Conservation (phyloP, 2,113 vertebrate species). For the Corvus moneduloides region DNA sequence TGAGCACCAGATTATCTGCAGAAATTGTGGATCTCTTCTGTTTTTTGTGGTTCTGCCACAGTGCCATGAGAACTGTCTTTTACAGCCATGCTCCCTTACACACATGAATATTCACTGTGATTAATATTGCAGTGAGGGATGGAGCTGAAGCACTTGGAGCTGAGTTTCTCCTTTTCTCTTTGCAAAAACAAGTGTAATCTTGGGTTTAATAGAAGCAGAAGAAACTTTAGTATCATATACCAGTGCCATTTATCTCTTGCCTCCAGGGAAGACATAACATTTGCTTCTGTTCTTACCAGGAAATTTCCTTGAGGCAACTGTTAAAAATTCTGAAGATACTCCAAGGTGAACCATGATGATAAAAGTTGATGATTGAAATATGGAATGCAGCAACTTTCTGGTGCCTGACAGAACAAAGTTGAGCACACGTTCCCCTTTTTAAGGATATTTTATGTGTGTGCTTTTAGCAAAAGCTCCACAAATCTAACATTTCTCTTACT, state of each 20-base stretch:
- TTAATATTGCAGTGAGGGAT: background rate
- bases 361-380: constrained; percentile 7
- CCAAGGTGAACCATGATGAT: constrained; percentile 27
- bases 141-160: background rate
- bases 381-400: background rate
- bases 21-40: background rate
- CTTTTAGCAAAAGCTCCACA: background rate
- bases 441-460: background rate
- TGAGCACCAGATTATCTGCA: background rate
- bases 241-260: constrained; percentile 21
- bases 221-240: background rate
- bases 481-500: background rate
- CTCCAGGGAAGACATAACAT: constrained; percentile 27
- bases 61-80: background rate
- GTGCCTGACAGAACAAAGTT: background rate
- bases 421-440: background rate
- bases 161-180: background rate
- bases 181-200: background rate
- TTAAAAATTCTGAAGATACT: constrained; percentile 29
- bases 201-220: background rate
- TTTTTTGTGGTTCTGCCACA: background rate
- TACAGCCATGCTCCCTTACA: background rate
- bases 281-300: constrained; percentile 19
- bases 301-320: constrained; percentile 45
- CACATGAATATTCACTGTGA: background rate